A percentile compares a stretch with the other conserved stretches of the same genome.
Conservation (phyloP, 2,113 vertebrate genomes). For the Dasyurus viverrinus region DNA sequence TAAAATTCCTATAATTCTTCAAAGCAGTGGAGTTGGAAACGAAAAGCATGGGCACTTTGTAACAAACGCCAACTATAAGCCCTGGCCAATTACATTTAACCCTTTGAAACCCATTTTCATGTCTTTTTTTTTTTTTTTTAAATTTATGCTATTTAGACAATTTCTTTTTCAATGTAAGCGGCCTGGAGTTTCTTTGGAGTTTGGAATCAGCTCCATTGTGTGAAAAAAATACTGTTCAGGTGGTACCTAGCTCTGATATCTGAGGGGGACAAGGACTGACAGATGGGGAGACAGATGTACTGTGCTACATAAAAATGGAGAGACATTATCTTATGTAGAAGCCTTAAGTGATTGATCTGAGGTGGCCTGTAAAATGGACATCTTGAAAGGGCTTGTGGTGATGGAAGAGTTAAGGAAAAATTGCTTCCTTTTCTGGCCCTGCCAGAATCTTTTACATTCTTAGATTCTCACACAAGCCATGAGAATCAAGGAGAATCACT, state of each 20-base stretch:
- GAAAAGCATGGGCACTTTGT: slow-evolving; percentile 80
- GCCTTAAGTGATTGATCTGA: slow-evolving; percentile 70
- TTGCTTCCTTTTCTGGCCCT: slow-evolving; percentile 65
- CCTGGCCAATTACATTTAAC: slow-evolving; percentile 83
- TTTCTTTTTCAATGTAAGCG: slow-evolving; percentile 63
- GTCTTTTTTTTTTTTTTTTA: slow-evolving; percentile 14
- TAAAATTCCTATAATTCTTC: slow-evolving; percentile 89
- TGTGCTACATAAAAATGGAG: slow-evolving; percentile 79
- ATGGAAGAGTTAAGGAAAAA: slow-evolving; percentile 76
- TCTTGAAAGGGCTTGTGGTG: slow-evolving; percentile 17
- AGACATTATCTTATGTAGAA: slow-evolving; percentile 77
- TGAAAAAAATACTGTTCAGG: slow-evolving; percentile 76
- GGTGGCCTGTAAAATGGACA: slow-evolving; percentile 54
- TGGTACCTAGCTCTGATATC: slow-evolving; percentile 70
- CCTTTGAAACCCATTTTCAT: slow-evolving; percentile 71
- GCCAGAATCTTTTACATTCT: slow-evolving; percentile 73
- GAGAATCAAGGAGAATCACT: slow-evolving; percentile 70
- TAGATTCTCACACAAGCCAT: slow-evolving; percentile 66
- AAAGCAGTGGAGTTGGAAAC: slow-evolving; percentile 84
- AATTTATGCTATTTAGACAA: slow-evolving; percentile 27
- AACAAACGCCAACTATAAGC: slow-evolving; percentile 81
- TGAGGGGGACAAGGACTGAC: slow-evolving; percentile 75
- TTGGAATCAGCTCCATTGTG: slow-evolving; percentile 59
- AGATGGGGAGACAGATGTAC: slow-evolving; percentile 88
- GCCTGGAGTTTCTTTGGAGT: slow-evolving; percentile 35